A percentile compares a stretch with the other conserved stretches of the same genome.
Evolutionary conservation across 2,888 invertebrate species (phyloP).

Genomic region (Brachynemurus nebulosus): DNA sequence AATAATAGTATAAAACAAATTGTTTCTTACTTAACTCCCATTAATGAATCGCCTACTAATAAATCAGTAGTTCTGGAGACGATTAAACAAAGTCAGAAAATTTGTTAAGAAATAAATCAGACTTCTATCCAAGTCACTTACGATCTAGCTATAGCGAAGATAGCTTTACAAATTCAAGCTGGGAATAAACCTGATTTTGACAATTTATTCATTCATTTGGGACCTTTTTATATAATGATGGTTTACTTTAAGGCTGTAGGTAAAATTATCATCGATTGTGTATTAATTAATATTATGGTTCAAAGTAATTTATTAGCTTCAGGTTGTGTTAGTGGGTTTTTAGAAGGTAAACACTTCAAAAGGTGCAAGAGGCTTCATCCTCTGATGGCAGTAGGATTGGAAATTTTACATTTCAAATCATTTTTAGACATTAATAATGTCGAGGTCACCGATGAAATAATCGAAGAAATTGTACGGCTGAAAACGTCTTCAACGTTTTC

Average conservation of each 20-base stretch:
- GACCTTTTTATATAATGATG: neutral
- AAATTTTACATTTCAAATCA: neutral
- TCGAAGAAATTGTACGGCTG: neutral
- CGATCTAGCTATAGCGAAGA: neutral
- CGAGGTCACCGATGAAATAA: conserved; percentile 10
- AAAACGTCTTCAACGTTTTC: neutral
- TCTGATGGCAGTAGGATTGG: neutral
- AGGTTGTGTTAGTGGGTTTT: neutral
- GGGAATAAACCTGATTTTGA: neutral
- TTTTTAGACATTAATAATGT: neutral
- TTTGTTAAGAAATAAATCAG: neutral
- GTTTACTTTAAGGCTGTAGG: neutral
- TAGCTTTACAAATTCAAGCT: neutral
- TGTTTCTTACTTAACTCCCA: neutral
- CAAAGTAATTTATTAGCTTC: neutral
- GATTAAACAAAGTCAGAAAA: neutral
- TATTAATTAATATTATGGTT: neutral
- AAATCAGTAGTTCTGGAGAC: neutral
- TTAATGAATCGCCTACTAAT: neutral
- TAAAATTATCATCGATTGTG: neutral
- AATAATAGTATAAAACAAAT: conserved; percentile 16
- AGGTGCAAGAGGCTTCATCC: neutral
- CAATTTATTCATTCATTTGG: neutral
- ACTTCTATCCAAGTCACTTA: neutral
- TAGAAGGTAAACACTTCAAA: neutral